These are phyloP conservation scores for Antrozous pallidus DNA, from an alignment of 2,797 vertebrate species.

Conservation along the genomic window DNA sequence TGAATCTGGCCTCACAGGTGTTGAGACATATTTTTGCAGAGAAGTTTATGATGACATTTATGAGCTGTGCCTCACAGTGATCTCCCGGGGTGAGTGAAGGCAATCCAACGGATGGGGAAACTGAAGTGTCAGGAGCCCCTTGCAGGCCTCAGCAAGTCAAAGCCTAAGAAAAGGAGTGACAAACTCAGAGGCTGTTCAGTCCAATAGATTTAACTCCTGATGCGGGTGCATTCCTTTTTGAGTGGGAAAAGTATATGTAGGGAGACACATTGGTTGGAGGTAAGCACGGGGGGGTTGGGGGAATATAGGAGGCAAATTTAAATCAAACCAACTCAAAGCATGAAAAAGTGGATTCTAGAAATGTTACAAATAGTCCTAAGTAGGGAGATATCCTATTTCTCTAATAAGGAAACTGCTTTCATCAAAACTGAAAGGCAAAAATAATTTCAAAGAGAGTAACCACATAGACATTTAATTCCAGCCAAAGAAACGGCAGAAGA, in stretches of 20 bases:
- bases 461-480: background rate
- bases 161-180: background rate
- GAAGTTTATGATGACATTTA: conserved; percentile 71
- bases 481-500: conserved; percentile 20
- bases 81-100: conserved; percentile 56
- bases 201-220: background rate
- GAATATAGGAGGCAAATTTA: background rate
- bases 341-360: background rate
- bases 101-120: conserved; percentile 43
- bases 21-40: conserved; percentile 33
- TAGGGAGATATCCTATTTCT: background rate
- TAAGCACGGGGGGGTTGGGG: background rate
- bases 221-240: background rate
- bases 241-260: background rate
- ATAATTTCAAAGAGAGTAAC: background rate
- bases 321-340: conserved; percentile 21
- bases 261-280: background rate
- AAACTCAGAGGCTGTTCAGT: background rate
- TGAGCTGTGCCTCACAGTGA: conserved; percentile 59
- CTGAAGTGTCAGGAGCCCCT: background rate
- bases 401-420: background rate
- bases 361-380: background rate
- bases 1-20: conserved; percentile 21
- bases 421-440: background rate
- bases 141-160: conserved; percentile 32